Evolutionary conservation across 2,888 invertebrate species (phyloP).

Genomic region (Artemia sp.): DNA sequence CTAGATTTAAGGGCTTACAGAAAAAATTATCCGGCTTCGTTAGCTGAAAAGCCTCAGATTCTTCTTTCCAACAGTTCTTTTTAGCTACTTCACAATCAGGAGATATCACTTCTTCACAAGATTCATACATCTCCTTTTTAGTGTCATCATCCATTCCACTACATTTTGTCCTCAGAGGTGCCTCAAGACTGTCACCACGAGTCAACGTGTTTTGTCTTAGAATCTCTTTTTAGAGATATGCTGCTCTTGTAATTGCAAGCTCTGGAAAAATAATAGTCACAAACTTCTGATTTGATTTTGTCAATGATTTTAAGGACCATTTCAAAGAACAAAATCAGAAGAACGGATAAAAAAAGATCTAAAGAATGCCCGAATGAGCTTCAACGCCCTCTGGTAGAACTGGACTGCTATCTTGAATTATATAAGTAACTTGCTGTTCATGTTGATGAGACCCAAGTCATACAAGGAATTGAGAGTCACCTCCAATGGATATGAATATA

Average conservation of each 20-base stretch:
- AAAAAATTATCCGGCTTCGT: no score
- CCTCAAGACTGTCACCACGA: background rate
- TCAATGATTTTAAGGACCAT: background rate
- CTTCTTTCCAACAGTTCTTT: background rate
- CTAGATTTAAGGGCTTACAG: background rate
- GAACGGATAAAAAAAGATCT: no score
- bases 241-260: background rate
- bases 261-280: constrained; percentile 1
- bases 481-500: no score
- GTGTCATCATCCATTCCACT: background rate
- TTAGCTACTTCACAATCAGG: background rate
- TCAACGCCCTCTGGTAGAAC: background rate
- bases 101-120: background rate
- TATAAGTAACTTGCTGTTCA: no score
- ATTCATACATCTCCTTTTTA: constrained; percentile 1
- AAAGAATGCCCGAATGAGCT: background rate
- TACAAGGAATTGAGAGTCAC: no score
- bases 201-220: background rate
- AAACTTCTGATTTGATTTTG: background rate
- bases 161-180: background rate
- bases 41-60: no score
- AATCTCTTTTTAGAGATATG: background rate
- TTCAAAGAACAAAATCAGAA: background rate
- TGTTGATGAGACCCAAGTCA: no score
- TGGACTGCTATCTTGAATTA: background rate